Evolutionary conservation across 2,113 vertebrate species (phyloP).

Genomic region (Grammomys dolichurus): DNA sequence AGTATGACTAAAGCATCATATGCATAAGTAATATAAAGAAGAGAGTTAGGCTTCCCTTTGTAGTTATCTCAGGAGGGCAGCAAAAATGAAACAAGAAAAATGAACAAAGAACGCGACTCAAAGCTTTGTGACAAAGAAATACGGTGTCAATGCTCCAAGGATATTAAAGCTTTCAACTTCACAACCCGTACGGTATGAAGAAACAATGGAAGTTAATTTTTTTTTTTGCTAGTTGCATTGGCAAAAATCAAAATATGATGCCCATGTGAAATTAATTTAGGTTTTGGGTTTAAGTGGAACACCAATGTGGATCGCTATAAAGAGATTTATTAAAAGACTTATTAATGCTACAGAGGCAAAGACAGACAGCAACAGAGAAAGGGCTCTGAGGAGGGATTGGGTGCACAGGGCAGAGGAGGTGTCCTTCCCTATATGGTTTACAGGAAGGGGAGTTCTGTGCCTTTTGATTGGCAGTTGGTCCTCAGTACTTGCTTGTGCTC

Average conservation of each 20-base stretch:
- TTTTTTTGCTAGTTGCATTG: neutral
- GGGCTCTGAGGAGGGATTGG: neutral
- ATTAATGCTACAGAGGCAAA: neutral
- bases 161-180: conserved; percentile 12
- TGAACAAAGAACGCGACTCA: neutral
- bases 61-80: neutral
- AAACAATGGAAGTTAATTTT: conserved; percentile 11
- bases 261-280: conserved; percentile 1
- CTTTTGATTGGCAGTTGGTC: neutral
- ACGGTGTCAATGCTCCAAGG: neutral
- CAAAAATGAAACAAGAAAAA: conserved; percentile 5
- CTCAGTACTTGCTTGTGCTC: neutral
- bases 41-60: neutral
- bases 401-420: neutral
- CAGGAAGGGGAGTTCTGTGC: neutral
- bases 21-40: neutral
- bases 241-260: conserved; percentile 37
- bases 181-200: neutral
- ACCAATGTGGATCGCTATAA: neutral
- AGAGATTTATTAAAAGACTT: neutral
- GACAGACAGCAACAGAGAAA: neutral
- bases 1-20: neutral
- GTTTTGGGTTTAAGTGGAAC: neutral
- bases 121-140: neutral
- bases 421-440: neutral